Evolutionary conservation across 2,113 vertebrate genomes (phyloP).

Genomic region (Pangasianodon gigas): DNA sequence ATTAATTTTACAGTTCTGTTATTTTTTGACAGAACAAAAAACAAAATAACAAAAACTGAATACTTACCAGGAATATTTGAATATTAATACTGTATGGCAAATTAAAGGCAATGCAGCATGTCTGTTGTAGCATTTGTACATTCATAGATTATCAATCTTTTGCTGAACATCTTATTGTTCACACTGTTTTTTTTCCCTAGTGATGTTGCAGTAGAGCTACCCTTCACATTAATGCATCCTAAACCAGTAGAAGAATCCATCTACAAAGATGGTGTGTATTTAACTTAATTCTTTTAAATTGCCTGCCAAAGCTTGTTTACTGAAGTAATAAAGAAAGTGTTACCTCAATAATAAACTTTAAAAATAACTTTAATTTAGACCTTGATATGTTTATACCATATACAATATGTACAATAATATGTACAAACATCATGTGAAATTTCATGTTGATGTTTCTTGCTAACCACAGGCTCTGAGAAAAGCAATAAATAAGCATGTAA

Average conservation of each 20-base stretch:
- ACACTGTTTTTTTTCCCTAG: slow-evolving; percentile 68
- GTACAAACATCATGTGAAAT: neutral
- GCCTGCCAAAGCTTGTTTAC: neutral
- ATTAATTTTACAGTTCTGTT: neutral
- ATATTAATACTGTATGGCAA: neutral
- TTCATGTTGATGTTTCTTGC: neutral
- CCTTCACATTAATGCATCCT: slow-evolving; percentile 94
- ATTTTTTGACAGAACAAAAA: neutral
- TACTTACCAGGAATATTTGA: neutral
- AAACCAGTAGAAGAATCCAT: slow-evolving; percentile 86
- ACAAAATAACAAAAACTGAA: neutral
- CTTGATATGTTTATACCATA: neutral
- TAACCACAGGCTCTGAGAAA: neutral
- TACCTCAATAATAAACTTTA: neutral
- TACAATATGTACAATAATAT: too few species aligned
- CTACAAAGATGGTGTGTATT: slow-evolving; percentile 80
- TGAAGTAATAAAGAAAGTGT: neutral
- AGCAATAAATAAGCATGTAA: neutral
- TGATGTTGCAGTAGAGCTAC: slow-evolving; percentile 89
- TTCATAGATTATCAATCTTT: neutral
- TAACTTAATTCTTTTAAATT: slow-evolving; percentile 11
- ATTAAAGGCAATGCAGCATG: neutral
- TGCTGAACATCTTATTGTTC: slow-evolving; percentile 12
- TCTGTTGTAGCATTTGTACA: neutral
- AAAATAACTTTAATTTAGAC: neutral